Percentiles rank a stretch among this genome's conserved stretches.
These are phyloP conservation scores for Numenius arquata DNA, from an alignment of 2,113 vertebrate species.

Conservation along the genomic window DNA sequence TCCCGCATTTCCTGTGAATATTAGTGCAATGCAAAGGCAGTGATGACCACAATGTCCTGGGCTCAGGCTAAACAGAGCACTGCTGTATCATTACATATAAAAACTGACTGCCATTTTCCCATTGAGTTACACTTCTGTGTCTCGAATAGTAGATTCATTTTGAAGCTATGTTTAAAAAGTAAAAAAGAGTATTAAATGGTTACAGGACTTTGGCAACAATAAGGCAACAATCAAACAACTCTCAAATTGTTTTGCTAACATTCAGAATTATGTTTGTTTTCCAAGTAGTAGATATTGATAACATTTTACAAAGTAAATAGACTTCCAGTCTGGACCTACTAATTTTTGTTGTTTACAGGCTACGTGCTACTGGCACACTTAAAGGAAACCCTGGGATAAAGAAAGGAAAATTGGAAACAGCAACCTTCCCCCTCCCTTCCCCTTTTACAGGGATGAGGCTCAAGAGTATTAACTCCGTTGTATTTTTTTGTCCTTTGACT, in stretches of 20 bases:
- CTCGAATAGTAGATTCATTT: background rate
- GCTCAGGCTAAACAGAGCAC: background rate
- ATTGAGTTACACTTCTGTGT: background rate
- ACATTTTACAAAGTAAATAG: background rate
- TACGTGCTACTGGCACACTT: background rate
- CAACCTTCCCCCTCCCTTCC: background rate
- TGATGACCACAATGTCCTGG: background rate
- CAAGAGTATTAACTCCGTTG: background rate
- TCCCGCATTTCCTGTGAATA: background rate
- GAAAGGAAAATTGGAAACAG: background rate
- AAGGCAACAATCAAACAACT: background rate
- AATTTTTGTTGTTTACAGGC: background rate
- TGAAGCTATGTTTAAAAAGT: background rate
- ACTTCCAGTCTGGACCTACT: background rate
- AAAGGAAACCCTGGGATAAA: background rate
- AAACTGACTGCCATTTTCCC: background rate
- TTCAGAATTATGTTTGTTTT: background rate
- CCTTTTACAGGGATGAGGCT: background rate
- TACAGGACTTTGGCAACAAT: background rate
- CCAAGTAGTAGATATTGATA: background rate
- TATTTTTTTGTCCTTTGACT: slow-evolving; percentile 52
- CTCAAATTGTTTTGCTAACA: background rate
- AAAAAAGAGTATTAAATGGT: background rate
- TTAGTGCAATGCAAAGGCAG: background rate
- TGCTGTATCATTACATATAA: background rate